Base-by-base conservation (phyloP, 2,113 vertebrate species). In the Geococcyx californianus region DNA sequence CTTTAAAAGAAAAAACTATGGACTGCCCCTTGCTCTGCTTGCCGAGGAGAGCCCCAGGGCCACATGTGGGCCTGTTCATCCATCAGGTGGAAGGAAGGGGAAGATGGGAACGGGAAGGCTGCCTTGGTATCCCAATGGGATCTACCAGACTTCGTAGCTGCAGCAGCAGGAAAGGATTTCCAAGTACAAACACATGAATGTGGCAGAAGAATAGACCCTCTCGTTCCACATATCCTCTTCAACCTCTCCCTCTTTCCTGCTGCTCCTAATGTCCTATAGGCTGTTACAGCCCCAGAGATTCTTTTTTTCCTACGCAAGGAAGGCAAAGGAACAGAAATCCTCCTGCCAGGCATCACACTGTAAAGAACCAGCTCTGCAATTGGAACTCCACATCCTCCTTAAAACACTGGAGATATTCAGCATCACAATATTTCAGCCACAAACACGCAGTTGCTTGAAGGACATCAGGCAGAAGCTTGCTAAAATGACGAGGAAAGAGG, bases 251-350 rank as follows among this genome's bases (percentile, higher is more conserved):
- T 85, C 75, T 52, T 59, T 82, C 38, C 44, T 51, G n/a, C 45
- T 29, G 8, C 40, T 54, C 40, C n/a, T 49, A 5, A 1, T 1
- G 6, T 56, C 38, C 23, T 33, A 33, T 25, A 40, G 42, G 19
- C 33, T 72, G 9, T 13, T 92, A 12, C 31, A 45, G 29, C 51
- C 68, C 75, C 34, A 42, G 31, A 90, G 55, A 58, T 34, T 25
- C 28, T 33, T 28, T 4, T 28, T 36, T 26, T 33, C 14, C 44
- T 36, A 13, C 1, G 0, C 0, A 3, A 84, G 26, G 20, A 81
- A 80, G 51, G 55, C 34, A 66, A 40, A 82, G 59, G 23, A 89
- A 28, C 72, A 93, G 58, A 88, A 89, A 72, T 29, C 44, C 55
- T 91, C 70, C 87, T 70, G 84, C 42, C 63, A 80, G 36, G 51